These are phyloP conservation scores for Eupeodes luniger DNA, from an alignment of 2,888 invertebrate species.

Conservation along the genomic window DNA sequence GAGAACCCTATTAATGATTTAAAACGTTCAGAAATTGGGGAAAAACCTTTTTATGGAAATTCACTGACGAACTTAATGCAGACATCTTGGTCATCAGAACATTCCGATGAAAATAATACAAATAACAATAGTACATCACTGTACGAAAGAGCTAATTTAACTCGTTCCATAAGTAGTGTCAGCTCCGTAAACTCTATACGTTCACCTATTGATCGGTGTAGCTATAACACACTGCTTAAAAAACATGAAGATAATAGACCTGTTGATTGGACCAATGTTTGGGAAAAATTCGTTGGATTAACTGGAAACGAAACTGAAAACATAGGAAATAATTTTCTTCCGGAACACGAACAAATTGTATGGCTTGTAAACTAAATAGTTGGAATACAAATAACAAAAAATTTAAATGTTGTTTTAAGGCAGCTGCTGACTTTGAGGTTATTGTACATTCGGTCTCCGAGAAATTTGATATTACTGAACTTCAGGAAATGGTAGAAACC, in stretches of 20 bases:
- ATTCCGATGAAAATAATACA: constrained; percentile 62
- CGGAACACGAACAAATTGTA: constrained; percentile 41
- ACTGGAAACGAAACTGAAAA: constrained; percentile 57
- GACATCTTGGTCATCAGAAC: constrained; percentile 82
- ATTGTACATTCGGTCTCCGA: constrained; percentile 85
- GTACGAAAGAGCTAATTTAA: constrained; percentile 71
- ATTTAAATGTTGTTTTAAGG: constrained; percentile 76
- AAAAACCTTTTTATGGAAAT: constrained; percentile 78
- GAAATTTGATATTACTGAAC: constrained; percentile 86
- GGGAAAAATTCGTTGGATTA: constrained; percentile 81
- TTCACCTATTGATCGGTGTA: constrained; percentile 81
- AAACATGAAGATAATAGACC: constrained; percentile 82
- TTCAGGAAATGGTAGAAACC: constrained; percentile 87
- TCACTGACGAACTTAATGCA: constrained; percentile 82
- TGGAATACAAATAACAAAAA: background rate
- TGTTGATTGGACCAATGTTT: constrained; percentile 86
- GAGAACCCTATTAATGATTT: constrained; percentile 11
- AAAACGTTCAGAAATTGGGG: constrained; percentile 14
- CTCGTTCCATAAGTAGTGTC: constrained; percentile 82
- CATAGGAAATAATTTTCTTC: constrained; percentile 1
- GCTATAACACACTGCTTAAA: constrained; percentile 82
- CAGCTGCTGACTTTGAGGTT: constrained; percentile 86
- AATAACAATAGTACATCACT: constrained; percentile 61
- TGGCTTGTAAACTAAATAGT: background rate
- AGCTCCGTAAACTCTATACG: constrained; percentile 80